A percentile compares a stretch with the other conserved stretches of the same genome.
phyloP scores from a whole-genome alignment of 2,888 invertebrate species.

The Drosophila phalerata region DNA sequence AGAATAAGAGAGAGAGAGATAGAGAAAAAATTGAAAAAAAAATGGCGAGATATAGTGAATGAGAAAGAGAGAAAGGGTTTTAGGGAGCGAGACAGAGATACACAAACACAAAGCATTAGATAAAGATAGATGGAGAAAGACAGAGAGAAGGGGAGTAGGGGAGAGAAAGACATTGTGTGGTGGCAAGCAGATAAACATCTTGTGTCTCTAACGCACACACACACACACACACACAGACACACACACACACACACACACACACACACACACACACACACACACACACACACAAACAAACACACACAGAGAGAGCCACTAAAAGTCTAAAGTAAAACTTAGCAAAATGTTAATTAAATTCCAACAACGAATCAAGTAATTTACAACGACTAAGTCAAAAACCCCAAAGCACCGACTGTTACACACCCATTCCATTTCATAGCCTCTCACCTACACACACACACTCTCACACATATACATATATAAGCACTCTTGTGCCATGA shows the following conservation, averaged over 20 bases:
- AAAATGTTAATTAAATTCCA: conserved; percentile 80
- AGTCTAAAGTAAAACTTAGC: conserved; percentile 80
- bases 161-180: not conserved
- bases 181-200: conserved; percentile 12
- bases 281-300: conserved; percentile 14
- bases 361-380: conserved; percentile 81
- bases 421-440: conserved; percentile 28
- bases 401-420: conserved; percentile 68
- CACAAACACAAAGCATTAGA: not conserved
- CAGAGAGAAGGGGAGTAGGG: not conserved
- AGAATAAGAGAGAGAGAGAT: not conserved
- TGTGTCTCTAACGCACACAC: conserved; percentile 1
- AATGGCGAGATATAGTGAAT: not conserved
- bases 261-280: conserved; percentile 1
- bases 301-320: conserved; percentile 60
- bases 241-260: not conserved
- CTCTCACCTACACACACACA: conserved; percentile 35
- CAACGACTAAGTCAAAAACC: conserved; percentile 78
- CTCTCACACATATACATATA: conserved; percentile 8
- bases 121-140: not conserved
- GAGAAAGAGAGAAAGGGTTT: not conserved
- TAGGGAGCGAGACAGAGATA: not conserved
- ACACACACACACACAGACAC: not conserved
- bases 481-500: conserved; percentile 54
- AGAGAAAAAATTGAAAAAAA: no score